phyloP scores from a whole-genome alignment of 1,140 invertebrate genomes.

The Sesamia nonagrioides region DNA sequence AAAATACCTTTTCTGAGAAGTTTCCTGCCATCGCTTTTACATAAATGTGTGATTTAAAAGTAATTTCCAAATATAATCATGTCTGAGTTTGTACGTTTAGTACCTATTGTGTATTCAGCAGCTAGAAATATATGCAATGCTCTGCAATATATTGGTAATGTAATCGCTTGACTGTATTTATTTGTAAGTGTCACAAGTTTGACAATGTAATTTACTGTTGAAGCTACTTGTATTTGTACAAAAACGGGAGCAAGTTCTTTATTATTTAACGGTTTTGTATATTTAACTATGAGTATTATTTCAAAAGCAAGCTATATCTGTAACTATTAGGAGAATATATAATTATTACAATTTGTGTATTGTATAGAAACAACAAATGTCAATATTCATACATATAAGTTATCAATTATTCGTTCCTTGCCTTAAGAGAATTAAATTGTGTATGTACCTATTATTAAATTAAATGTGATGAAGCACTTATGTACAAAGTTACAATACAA shows the following conservation, averaged over 20 bases:
- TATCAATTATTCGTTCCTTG: not conserved
- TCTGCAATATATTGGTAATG: slow-evolving; percentile 25
- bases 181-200: slow-evolving; percentile 37
- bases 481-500: slow-evolving; percentile 47
- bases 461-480: slow-evolving; percentile 26
- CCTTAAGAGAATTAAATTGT: slow-evolving; percentile 4
- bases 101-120: slow-evolving; percentile 30
- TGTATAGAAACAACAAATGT: slow-evolving; percentile 20
- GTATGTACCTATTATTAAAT: not conserved
- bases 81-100: slow-evolving; percentile 28
- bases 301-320: not conserved
- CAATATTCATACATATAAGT: slow-evolving; percentile 8
- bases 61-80: slow-evolving; percentile 9
- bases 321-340: not conserved
- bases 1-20: not conserved
- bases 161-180: slow-evolving; percentile 41
- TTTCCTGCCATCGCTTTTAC: not conserved
- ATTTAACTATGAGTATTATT: not conserved
- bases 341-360: not conserved
- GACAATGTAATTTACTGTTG: slow-evolving; percentile 37
- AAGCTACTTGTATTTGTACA: slow-evolving; percentile 57
- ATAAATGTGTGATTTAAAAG: not conserved
- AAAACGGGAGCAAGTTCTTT: slow-evolving; percentile 62
- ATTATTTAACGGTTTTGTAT: slow-evolving; percentile 44
- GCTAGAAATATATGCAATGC: slow-evolving; percentile 25